Conservation (phyloP, 2,113 vertebrate species). For the Ellobius talpinus region DNA sequence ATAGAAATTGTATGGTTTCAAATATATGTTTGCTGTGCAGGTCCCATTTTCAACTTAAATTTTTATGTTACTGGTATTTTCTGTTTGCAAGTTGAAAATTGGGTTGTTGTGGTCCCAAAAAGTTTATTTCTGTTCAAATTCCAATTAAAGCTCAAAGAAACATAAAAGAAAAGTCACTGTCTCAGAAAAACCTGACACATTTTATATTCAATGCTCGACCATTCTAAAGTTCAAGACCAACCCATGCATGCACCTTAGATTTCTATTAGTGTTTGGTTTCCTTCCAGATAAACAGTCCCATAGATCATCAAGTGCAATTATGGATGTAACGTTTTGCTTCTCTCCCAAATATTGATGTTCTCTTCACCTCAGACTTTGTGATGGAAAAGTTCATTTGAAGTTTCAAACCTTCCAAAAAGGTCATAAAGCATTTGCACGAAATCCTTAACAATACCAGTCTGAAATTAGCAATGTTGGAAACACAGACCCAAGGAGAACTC, state of each 20-base stretch:
- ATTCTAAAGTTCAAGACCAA: not conserved
- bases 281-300: not conserved
- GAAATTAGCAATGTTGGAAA: not conserved
- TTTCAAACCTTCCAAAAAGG: not conserved
- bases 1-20: not conserved
- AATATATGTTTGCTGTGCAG: not conserved
- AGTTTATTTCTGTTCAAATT: not conserved
- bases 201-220: not conserved
- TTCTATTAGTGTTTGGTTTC: not conserved
- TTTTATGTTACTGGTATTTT: not conserved
- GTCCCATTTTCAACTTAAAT: not conserved
- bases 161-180: not conserved
- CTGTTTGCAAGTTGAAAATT: not conserved
- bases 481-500: not conserved
- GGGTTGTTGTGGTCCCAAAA: not conserved
- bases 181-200: not conserved
- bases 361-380: not conserved
- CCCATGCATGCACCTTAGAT: not conserved
- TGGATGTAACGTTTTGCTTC: not conserved
- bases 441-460: not conserved
- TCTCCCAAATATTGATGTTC: conserved; percentile 11
- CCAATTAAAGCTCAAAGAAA: not conserved
- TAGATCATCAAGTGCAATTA: not conserved
- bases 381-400: conserved; percentile 40
- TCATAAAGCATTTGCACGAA: not conserved